Percentiles rank a stretch among this genome's conserved stretches.
Evolutionary conservation across 92 coral and sea anemone species (phyloP).

Genomic region (Heteractis magnifica): DNA sequence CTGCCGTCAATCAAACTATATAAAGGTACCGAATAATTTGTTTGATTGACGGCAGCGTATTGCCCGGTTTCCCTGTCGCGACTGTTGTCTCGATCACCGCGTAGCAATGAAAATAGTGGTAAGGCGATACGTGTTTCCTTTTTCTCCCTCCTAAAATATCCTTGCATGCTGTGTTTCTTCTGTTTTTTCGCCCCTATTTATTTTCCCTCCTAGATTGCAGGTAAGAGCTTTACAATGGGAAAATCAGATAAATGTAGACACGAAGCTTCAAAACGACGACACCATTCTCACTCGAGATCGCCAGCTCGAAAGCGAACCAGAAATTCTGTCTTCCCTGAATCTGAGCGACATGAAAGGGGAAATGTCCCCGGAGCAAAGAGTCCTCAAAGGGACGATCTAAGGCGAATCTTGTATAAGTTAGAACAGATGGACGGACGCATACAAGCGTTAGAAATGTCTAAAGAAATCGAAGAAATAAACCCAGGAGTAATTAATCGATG

Average conservation of each 20-base stretch:
- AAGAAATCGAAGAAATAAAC: not conserved
- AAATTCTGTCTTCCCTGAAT: not conserved
- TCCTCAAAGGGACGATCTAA: not conserved
- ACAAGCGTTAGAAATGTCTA: not conserved
- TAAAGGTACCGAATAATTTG: too few species aligned
- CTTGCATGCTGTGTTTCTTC: not conserved
- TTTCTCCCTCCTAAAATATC: not conserved
- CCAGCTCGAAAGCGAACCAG: conserved; percentile 1
- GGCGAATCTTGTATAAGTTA: not conserved
- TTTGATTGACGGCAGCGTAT: too few species aligned
- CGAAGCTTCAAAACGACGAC: not conserved
- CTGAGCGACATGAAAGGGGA: too few species aligned
- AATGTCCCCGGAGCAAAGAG: not conserved
- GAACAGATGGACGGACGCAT: not conserved
- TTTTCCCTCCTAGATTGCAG: not conserved
- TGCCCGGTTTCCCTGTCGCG: too few species aligned
- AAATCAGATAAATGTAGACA: not conserved
- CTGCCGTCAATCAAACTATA: too few species aligned
- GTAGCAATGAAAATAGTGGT: too few species aligned
- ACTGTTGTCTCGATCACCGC: too few species aligned
- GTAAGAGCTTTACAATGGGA: not conserved
- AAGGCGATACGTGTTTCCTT: not conserved
- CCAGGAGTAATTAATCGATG: too few species aligned
- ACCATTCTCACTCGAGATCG: not conserved
- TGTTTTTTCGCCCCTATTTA: not conserved